phyloP scores from a whole-genome alignment of 1,140 invertebrate species.

The Papilio polytes region DNA sequence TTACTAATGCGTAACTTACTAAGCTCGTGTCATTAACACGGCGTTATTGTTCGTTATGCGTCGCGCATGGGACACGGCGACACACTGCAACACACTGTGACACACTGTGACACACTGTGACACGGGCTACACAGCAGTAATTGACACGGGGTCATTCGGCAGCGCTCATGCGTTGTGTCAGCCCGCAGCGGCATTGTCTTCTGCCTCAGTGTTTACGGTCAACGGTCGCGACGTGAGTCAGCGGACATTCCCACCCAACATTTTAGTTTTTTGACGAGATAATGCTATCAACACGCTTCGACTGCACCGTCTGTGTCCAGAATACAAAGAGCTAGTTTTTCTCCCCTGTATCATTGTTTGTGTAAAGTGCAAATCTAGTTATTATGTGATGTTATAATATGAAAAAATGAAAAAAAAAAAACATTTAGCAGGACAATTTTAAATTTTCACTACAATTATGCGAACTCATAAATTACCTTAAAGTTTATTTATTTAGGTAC shows the following conservation, averaged over 20 bases:
- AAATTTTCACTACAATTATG: background rate
- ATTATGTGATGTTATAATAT: too few species aligned
- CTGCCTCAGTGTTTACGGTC: background rate
- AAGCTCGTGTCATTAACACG: too few species aligned
- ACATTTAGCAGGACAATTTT: background rate
- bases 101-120: too few species aligned
- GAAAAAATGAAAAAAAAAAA: too few species aligned
- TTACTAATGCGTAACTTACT: too few species aligned
- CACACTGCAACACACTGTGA: too few species aligned
- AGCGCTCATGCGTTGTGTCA: background rate
- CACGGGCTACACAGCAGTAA: too few species aligned
- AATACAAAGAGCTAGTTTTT: too few species aligned
- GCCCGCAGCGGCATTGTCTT: slow-evolving; percentile 28
- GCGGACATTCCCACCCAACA: background rate
- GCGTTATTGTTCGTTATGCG: background rate
- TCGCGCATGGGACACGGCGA: background rate
- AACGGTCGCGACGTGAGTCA: background rate
- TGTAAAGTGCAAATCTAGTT: too few species aligned
- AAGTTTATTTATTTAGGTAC: background rate
- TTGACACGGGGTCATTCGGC: background rate
- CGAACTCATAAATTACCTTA: background rate
- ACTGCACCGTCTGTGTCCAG: background rate
- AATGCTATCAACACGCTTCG: background rate
- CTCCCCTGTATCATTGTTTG: too few species aligned
- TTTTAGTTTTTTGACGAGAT: background rate